Evolutionary conservation across 2,888 invertebrate species (phyloP), one percentile per base, ranked within the genome.

Genomic region (Ceriagrion tenellum): DNA sequence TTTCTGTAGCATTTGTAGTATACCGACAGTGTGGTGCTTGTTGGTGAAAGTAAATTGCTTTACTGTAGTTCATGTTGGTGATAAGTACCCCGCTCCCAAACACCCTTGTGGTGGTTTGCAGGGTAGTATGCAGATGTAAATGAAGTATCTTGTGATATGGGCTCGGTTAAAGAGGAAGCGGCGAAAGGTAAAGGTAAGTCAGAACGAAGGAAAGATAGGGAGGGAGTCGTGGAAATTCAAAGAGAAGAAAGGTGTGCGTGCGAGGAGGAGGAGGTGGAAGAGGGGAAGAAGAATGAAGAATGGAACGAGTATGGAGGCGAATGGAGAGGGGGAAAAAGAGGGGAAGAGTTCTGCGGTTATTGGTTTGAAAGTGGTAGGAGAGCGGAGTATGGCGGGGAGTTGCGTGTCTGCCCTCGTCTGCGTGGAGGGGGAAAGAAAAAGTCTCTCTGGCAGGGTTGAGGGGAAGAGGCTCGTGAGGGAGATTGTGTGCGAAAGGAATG

Each of bases 321-420:
- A 69, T 69, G 69, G 12, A 63, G 23, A 63, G 23, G n/a, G n/a
- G n/a, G n/a, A n/a, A n/a, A n/a, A n/a, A n/a, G n/a, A n/a, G n/a
- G n/a, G 18, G 55, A 18, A 74, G 35, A 69, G 93, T 93, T 93
- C 40, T 93, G 93, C 26, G 89, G 89, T 81, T 89, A 55, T 91
- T 91, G 59, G 91, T 91, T 63, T 63, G 91, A 91, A 63, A 91
- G 63, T 63, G 63, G 63, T 26, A 18, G 6, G 20, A 26, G n/a
- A 40, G 89, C 23, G 47, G 47, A 40, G 88, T 88, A 20, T n/a
- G 30, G 30, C 26, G 30, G 69, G 10, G 47, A 93, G n/a, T 81
- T 81, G 81, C 81, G 81, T 81, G 81, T 69, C 69, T 10, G 69
- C 26, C n/a, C 69, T 20, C 69, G 26, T 16, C 59, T 4, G 23